phyloP scores from a whole-genome alignment of 1,140 invertebrate species.

The Drosophila repleta region DNA sequence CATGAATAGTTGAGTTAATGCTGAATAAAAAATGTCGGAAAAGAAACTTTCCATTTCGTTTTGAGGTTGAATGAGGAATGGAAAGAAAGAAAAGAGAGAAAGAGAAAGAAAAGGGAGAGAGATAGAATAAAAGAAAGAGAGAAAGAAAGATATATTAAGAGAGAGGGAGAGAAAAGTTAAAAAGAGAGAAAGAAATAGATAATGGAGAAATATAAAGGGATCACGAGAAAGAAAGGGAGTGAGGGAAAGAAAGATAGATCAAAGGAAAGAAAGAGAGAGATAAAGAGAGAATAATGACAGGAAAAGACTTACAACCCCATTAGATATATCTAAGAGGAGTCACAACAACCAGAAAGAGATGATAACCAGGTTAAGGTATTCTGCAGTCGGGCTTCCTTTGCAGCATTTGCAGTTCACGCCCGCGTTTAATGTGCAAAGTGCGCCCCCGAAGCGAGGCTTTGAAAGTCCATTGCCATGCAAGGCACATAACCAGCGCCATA shows the following conservation, averaged over 20 bases:
- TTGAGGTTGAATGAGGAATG: no score
- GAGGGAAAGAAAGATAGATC: background rate
- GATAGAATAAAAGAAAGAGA: background rate
- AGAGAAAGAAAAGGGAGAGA: no score
- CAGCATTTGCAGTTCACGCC: background rate
- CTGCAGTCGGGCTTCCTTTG: background rate
- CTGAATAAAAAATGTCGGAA: background rate
- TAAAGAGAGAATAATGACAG: no score
- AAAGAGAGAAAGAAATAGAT: no score
- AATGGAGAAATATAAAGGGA: no score
- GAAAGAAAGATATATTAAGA: background rate
- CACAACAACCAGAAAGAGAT: no score
- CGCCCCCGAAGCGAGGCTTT: constrained; percentile 22
- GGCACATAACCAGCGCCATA: constrained; percentile 34
- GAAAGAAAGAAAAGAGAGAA: no score
- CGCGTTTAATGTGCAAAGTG: constrained; percentile 35
- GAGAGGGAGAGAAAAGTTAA: no score
- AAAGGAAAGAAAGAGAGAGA: background rate
- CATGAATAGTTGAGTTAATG: background rate
- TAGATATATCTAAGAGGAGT: no score
- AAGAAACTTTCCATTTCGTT: background rate
- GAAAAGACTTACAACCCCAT: no score
- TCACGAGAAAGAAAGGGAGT: no score
- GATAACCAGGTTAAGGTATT: constrained; percentile 5
- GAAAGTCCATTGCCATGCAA: constrained; percentile 45